These are phyloP conservation scores for Nautilus pompilius DNA, from an alignment of 1,140 invertebrate species.

Conservation along the genomic window DNA sequence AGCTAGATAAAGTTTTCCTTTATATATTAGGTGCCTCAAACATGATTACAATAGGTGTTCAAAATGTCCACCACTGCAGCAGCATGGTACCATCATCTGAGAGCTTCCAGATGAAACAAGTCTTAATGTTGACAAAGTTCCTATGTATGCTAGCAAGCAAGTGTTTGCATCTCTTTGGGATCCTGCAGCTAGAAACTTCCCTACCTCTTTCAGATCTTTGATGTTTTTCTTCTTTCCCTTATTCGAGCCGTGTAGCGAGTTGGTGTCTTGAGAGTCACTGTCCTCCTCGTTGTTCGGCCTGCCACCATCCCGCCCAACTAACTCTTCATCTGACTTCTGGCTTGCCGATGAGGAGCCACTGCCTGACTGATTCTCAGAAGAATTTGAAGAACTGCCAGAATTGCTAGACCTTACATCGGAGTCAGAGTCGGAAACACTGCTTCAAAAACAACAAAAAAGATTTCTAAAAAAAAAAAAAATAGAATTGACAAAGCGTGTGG, in stretches of 20 bases:
- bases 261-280: slow-evolving; percentile 25
- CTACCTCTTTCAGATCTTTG: slow-evolving; percentile 28
- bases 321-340: not conserved
- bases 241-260: slow-evolving; percentile 1
- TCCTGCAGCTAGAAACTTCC: no score
- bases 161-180: not conserved
- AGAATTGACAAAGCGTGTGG: not conserved
- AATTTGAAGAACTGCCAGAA: not conserved
- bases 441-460: not conserved
- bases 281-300: slow-evolving; percentile 2
- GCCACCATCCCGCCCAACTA: not conserved
- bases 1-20: no score
- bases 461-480: not conserved
- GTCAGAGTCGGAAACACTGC: slow-evolving; percentile 7
- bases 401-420: slow-evolving; percentile 5
- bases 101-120: not conserved
- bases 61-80: not conserved
- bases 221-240: slow-evolving; percentile 17
- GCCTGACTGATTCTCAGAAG: no score
- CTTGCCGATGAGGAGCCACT: not conserved
- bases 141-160: not conserved
- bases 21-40: not conserved
- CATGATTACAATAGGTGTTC: not conserved
- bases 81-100: not conserved
- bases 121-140: not conserved